Evolutionary conservation across 2,113 vertebrate genomes (phyloP).

Genomic region (Mustela lutreola): DNA sequence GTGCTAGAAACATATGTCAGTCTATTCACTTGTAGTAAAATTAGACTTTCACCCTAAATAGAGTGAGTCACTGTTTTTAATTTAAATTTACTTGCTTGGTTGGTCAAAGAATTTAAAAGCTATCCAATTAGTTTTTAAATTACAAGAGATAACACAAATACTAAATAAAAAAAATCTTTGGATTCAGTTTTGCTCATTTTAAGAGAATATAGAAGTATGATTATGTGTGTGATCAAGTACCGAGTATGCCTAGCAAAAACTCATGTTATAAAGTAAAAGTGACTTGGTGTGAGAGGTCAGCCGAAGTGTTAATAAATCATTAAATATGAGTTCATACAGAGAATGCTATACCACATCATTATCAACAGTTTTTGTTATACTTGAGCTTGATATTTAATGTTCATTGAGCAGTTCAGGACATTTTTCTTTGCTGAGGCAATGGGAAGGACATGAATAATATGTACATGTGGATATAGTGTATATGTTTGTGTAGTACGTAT

Average conservation of each 20-base stretch:
- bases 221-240: background rate
- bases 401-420: background rate
- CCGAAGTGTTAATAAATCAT: background rate
- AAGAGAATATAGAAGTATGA: background rate
- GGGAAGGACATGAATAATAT: background rate
- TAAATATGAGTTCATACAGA: background rate
- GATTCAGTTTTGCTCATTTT: background rate
- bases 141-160: background rate
- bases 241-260: background rate
- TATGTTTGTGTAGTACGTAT: background rate
- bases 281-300: background rate
- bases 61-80: conserved; percentile 22
- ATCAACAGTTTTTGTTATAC: background rate
- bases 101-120: conserved; percentile 8
- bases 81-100: conserved; percentile 55
- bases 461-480: background rate
- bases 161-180: conserved; percentile 5
- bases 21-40: conserved; percentile 54
- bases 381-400: background rate
- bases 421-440: background rate
- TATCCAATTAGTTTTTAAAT: conserved; percentile 27
- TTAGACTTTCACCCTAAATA: background rate
- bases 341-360: background rate
- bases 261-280: background rate
- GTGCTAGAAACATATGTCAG: conserved; percentile 37